Base-by-base conservation (phyloP, 2,113 vertebrate species). In the Bos javanicus region DNA sequence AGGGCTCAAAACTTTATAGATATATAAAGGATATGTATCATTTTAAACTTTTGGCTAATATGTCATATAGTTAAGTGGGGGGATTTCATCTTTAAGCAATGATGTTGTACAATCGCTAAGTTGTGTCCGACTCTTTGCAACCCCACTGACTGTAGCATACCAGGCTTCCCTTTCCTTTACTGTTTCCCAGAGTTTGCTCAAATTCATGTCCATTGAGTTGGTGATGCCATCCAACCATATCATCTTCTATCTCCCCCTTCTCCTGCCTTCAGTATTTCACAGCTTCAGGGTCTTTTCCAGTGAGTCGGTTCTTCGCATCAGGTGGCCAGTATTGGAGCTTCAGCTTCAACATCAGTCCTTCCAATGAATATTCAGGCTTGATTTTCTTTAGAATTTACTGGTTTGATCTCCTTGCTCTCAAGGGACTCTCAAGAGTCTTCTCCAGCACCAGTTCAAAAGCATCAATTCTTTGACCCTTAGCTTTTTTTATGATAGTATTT, bases 1-100 rank as follows among this genome's bases (percentile, higher is more conserved):
- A 95, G 96, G 48, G 6, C 43, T 90, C 33, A 80, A 59, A 92
- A 43, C 14, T 84, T 76, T 74, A 90, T 9, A 87, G 16, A 78
- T 21, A 30, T 60, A 11, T 28, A 26, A 78, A 89, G 33, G 8
- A 83, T 16, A 28, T 39, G 30, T n/a, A 9, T 43, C 0, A 64
- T 71, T 90, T 86, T 48, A 93, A 43, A 93, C 94, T 78, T 83
- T 76, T 81, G 62, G 7, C 43, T 89, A 84, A 48, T 59, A 39
- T 95, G n/a, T 76, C 19, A 36, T 56, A 4, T 87, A 92, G 80
- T 97, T 93, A 95, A 97, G 56, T 87, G 33, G 21, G 17, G 36
- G 30, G 28, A 67, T 78, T 87, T 74, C 36, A 83, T 88, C 43
- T 64, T 64, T 96, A 81, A 64, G 43, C 28, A 39, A 28, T 95